These are phyloP conservation scores for Brachionus asplanchnoidis DNA, from an alignment of 1,140 invertebrate species.

Conservation along the genomic window DNA sequence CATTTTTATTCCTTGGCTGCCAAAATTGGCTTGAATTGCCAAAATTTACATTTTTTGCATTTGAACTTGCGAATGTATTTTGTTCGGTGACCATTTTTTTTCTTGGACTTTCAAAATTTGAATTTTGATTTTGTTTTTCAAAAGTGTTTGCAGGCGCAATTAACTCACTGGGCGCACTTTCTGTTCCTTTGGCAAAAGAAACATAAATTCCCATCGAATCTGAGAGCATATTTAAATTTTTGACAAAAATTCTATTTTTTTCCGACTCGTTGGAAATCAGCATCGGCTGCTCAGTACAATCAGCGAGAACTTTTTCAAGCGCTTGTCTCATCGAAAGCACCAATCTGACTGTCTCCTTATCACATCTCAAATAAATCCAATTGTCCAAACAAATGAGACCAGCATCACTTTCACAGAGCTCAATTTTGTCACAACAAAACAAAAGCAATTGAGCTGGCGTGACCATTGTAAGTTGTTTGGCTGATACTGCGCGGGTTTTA, in stretches of 20 bases:
- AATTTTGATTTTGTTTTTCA: too few species aligned
- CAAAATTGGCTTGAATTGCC: too few species aligned
- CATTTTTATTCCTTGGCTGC: not conserved
- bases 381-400: not conserved
- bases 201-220: not conserved
- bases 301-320: not conserved
- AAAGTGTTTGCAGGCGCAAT: too few species aligned
- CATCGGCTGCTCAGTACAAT: not conserved
- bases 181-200: not conserved
- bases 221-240: not conserved
- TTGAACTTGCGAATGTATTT: too few species aligned
- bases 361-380: not conserved
- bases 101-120: too few species aligned
- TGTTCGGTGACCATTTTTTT: too few species aligned
- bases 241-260: not conserved
- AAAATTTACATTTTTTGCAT: too few species aligned
- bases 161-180: not conserved
- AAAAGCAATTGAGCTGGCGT: constrained; percentile 84
- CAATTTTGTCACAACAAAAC: constrained; percentile 65
- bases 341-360: not conserved
- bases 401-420: not conserved
- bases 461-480: constrained; percentile 95
- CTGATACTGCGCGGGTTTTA: constrained; percentile 86
- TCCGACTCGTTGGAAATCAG: not conserved
- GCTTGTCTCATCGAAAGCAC: not conserved